Conservation (phyloP, 2,113 vertebrate genomes). For the Austrofundulus limnaeus region DNA sequence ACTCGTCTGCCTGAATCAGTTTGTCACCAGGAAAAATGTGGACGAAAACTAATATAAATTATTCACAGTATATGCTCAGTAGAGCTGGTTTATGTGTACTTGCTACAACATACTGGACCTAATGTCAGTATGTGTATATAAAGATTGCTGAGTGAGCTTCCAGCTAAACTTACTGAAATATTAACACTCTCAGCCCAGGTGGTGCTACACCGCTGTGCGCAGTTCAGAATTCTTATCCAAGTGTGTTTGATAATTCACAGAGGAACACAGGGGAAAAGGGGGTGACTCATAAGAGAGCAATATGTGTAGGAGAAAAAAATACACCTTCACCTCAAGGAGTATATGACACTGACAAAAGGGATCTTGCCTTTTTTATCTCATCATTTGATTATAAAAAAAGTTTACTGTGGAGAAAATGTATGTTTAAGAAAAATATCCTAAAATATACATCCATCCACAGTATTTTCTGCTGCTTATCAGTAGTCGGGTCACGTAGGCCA, state of each 20-base stretch:
- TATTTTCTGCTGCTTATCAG: too few relatives aligned
- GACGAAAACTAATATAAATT: slow-evolving; percentile 46
- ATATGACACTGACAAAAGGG: not conserved
- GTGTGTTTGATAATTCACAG: slow-evolving; percentile 12
- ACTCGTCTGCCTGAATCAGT: slow-evolving; percentile 15
- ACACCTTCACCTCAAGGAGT: too few relatives aligned
- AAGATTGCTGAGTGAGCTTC: not conserved
- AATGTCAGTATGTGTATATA: not conserved
- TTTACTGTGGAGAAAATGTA: not conserved
- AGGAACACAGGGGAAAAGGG: not conserved
- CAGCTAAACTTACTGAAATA: slow-evolving; percentile 31
- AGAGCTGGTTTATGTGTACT: slow-evolving; percentile 12
- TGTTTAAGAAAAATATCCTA: not conserved
- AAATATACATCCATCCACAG: not conserved
- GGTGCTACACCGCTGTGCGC: not conserved
- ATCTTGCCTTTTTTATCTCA: not conserved
- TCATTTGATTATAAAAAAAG: too few relatives aligned
- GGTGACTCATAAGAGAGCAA: slow-evolving; percentile 6
- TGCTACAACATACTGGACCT: not conserved
- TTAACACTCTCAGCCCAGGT: slow-evolving; percentile 15
- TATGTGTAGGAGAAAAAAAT: not conserved
- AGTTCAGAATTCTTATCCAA: slow-evolving; percentile 10
- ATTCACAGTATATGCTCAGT: slow-evolving; percentile 38
- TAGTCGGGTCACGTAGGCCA: too few relatives aligned
- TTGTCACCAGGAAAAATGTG: slow-evolving; percentile 24